Evolutionary conservation across 2,797 vertebrate genomes (phyloP).

Genomic region (Sebastes itinus): DNA sequence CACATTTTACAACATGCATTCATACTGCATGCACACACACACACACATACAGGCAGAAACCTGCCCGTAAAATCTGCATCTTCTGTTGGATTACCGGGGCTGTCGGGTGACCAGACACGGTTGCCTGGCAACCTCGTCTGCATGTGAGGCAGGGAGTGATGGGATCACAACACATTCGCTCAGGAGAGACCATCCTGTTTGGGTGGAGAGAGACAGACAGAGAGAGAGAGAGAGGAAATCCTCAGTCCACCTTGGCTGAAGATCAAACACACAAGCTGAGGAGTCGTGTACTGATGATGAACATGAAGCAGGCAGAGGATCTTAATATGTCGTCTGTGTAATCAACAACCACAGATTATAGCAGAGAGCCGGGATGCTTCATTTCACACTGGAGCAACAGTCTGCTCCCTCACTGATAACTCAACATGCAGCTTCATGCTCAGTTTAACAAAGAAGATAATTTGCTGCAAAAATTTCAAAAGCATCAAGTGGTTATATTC

Average conservation of each 20-base stretch:
- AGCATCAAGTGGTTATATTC: neutral
- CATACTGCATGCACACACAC: neutral
- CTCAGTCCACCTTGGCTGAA: neutral
- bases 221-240: slow-evolving; percentile 8
- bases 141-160: slow-evolving; percentile 28
- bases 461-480: neutral
- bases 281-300: neutral
- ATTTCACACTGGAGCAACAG: neutral
- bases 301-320: neutral
- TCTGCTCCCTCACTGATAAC: neutral
- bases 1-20: slow-evolving; percentile 18
- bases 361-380: neutral
- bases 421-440: neutral
- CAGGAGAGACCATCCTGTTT: slow-evolving; percentile 11
- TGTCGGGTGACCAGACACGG: slow-evolving; percentile 52
- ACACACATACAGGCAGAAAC: slow-evolving; percentile 2
- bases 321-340: neutral
- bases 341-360: neutral
- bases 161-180: slow-evolving; percentile 17
- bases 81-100: slow-evolving; percentile 40
- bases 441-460: neutral
- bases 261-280: neutral
- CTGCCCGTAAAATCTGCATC: slow-evolving; percentile 21
- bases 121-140: slow-evolving; percentile 67
- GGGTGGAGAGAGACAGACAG: neutral